A percentile compares a stretch with the other conserved stretches of the same genome.
Conservation (phyloP, 1,140 invertebrate species). For the Helicoverpa zea region DNA sequence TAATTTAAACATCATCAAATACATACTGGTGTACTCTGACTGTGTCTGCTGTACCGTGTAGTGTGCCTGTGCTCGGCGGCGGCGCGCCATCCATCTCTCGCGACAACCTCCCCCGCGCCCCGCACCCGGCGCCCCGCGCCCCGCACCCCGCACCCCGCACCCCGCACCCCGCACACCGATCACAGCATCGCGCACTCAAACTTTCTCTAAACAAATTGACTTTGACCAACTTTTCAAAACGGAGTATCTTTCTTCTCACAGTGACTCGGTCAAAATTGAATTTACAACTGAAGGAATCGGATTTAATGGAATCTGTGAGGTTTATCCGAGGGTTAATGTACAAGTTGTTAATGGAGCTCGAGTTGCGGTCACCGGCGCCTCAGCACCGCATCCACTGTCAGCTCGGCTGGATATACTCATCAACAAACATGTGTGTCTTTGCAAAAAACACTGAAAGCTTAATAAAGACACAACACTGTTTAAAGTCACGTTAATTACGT, state of each 20-base stretch:
- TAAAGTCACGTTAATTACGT: not conserved
- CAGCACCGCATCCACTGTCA: not conserved
- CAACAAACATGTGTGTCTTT: no score
- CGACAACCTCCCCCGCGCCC: not conserved
- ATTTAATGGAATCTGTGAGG: not conserved
- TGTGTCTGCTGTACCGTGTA: no score
- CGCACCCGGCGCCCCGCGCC: not conserved
- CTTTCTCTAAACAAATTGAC: constrained; percentile 30
- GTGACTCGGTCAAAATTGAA: constrained; percentile 26
- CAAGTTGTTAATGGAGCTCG: constrained; percentile 1
- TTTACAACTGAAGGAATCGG: constrained; percentile 2
- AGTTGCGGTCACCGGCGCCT: not conserved
- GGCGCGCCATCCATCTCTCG: not conserved
- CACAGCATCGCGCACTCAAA: not conserved
- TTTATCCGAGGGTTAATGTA: not conserved
- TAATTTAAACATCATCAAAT: no score
- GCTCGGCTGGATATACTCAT: not conserved
- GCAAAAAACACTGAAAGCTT: no score
- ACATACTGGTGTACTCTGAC: no score
- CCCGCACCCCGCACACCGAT: not conserved
- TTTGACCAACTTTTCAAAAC: constrained; percentile 18
- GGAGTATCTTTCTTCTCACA: constrained; percentile 15
- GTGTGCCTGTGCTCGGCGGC: not conserved
- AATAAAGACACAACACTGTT: not conserved
- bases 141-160: not conserved